Percentiles rank a stretch among this genome's conserved stretches.
Conservation (phyloP, 2,888 invertebrate species). For the Elegia similella region DNA sequence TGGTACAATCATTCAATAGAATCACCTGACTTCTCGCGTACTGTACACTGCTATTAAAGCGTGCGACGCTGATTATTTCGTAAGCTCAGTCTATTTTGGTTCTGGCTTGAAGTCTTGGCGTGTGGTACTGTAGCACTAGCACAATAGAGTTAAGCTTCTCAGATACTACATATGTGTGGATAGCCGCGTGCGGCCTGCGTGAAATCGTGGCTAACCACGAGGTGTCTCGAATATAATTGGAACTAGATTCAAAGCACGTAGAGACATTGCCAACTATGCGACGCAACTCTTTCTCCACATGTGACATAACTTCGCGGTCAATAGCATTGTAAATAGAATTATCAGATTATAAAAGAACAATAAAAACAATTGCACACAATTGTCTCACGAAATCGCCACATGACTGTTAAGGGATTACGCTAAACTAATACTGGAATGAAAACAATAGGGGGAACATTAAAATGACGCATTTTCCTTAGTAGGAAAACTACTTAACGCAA, state of each 20-base stretch:
- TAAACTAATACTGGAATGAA: neutral
- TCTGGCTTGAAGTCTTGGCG: constrained; percentile 56
- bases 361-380: neutral
- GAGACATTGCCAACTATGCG: constrained; percentile 53
- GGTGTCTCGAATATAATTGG: constrained; percentile 51
- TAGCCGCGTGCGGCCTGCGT: constrained; percentile 27
- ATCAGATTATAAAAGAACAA: constrained; percentile 6
- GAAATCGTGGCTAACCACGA: constrained; percentile 25
- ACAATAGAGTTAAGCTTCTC: constrained; percentile 28
- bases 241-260: constrained; percentile 46
- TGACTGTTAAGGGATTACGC: neutral
- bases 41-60: constrained; percentile 18
- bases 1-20: constrained; percentile 7
- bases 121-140: constrained; percentile 32
- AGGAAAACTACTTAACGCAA: too few species aligned
- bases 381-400: neutral
- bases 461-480: too few species aligned
- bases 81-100: constrained; percentile 69
- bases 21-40: constrained; percentile 41
- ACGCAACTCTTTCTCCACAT: constrained; percentile 28
- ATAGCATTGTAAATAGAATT: constrained; percentile 18
- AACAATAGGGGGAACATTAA: neutral
- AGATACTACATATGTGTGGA: constrained; percentile 27
- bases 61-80: constrained; percentile 42
- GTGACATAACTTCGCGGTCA: constrained; percentile 30